Evolutionary conservation across 1,140 invertebrate species (phyloP).

Genomic region (Drosophila burlai): DNA sequence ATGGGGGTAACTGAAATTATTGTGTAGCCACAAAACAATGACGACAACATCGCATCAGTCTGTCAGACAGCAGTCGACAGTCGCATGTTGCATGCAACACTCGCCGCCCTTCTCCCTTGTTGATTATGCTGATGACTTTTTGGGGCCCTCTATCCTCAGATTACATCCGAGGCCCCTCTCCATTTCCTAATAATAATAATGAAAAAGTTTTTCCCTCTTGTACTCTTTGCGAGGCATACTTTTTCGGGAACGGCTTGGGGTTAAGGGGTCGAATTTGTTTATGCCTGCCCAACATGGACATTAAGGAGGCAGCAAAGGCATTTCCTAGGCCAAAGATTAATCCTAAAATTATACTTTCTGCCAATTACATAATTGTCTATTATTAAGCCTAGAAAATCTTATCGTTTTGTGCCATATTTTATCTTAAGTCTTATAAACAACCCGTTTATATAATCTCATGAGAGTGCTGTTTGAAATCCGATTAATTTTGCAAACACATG

Average conservation of each 20-base stretch:
- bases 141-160: slow-evolving; percentile 1
- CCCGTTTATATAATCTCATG: background rate
- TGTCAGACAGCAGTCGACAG: slow-evolving; percentile 37
- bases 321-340: background rate
- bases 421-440: background rate
- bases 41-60: slow-evolving; percentile 49
- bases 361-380: background rate
- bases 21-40: slow-evolving; percentile 54
- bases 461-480: slow-evolving; percentile 5
- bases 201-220: slow-evolving; percentile 46
- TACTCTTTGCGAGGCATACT: slow-evolving; percentile 11
- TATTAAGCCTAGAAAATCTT: background rate
- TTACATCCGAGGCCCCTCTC: slow-evolving; percentile 40
- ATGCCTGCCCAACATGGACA: slow-evolving; percentile 29
- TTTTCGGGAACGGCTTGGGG: slow-evolving; percentile 28
- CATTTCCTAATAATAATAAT: slow-evolving; percentile 61
- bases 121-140: slow-evolving; percentile 69
- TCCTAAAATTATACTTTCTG: too few relatives aligned
- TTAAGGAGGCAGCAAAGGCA: background rate
- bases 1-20: slow-evolving; percentile 50
- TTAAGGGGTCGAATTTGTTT: slow-evolving; percentile 39
- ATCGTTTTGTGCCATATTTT: background rate
- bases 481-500: slow-evolving; percentile 17
- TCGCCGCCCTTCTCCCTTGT: slow-evolving; percentile 35
- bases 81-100: slow-evolving; percentile 65